Conservation (phyloP, 2,113 vertebrate species). For the Sinocyclocheilus rhinocerous region DNA sequence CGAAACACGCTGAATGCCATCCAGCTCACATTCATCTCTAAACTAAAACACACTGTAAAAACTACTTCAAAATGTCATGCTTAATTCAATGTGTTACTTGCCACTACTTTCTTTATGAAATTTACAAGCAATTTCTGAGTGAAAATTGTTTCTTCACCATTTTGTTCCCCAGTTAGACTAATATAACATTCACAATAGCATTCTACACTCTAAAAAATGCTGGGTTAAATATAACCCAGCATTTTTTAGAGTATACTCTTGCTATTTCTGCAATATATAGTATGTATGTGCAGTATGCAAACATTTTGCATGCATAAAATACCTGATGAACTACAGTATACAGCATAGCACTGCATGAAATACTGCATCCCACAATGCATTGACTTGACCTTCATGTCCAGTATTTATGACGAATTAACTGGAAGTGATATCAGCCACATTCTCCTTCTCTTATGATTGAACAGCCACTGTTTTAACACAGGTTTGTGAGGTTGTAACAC, state of each 20-base stretch:
- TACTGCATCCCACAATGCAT: neutral
- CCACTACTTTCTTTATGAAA: too few species aligned
- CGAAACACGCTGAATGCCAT: neutral
- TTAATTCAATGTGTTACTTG: too few species aligned
- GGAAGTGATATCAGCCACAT: neutral
- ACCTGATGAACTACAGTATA: neutral
- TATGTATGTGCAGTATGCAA: neutral
- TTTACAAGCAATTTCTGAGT: too few species aligned
- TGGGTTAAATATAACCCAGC: too few species aligned
- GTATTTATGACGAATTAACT: neutral
- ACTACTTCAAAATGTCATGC: too few species aligned
- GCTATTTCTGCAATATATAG: neutral
- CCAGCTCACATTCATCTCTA: neutral
- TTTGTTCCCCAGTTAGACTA: too few species aligned
- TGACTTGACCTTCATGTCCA: neutral
- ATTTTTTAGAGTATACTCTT: neutral
- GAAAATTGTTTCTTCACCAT: too few species aligned
- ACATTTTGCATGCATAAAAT: neutral
- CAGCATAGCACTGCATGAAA: neutral
- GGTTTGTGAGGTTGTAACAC: too few species aligned
- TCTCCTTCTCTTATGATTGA: neutral
- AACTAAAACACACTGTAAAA: neutral
- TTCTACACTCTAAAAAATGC: too few species aligned
- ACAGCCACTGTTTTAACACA: neutral
- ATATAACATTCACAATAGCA: too few species aligned